Conservation (phyloP, 37 sponge, comb jelly and placozoan species). For the Axinella damicornis region DNA sequence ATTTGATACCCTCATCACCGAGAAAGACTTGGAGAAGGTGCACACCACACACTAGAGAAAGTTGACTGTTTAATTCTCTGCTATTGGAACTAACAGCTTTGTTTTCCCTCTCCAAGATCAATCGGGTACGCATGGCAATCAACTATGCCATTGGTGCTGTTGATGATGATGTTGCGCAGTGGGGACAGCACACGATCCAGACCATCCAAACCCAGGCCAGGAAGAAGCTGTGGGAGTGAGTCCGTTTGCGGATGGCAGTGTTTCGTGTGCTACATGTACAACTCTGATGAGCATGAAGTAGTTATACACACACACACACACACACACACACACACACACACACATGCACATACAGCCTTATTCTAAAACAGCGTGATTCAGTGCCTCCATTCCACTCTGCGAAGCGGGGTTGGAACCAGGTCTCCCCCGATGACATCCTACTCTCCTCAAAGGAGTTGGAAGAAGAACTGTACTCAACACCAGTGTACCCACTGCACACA, state of each 20-base stretch:
- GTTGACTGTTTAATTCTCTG: no score
- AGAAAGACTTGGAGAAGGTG: conserved; percentile 55
- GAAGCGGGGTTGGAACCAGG: conserved; percentile 65
- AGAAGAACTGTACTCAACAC: conserved; percentile 14
- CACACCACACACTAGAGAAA: background rate
- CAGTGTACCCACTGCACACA: conserved; percentile 60
- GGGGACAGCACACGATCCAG: conserved; percentile 34
- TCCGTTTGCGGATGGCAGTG: background rate
- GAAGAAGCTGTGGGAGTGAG: conserved; percentile 53
- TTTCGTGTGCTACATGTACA: no score
- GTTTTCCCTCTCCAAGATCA: conserved; percentile 50
- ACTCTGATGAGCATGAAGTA: no score
- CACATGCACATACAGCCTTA: background rate
- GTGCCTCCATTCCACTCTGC: conserved; percentile 11
- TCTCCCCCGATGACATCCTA: conserved; percentile 53
- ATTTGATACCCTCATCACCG: conserved; percentile 84
- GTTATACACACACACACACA: no score
- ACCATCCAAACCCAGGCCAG: conserved; percentile 60
- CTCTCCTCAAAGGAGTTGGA: conserved; percentile 2
- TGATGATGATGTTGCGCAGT: conserved; percentile 43
- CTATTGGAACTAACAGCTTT: no score
- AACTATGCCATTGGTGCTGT: conserved; percentile 49
- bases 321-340: no score
- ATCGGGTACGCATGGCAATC: conserved; percentile 57
- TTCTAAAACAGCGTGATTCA: conserved; percentile 36